phyloP scores from a whole-genome alignment of 2,888 invertebrate species.

The Meliscaeva auricollis region DNA sequence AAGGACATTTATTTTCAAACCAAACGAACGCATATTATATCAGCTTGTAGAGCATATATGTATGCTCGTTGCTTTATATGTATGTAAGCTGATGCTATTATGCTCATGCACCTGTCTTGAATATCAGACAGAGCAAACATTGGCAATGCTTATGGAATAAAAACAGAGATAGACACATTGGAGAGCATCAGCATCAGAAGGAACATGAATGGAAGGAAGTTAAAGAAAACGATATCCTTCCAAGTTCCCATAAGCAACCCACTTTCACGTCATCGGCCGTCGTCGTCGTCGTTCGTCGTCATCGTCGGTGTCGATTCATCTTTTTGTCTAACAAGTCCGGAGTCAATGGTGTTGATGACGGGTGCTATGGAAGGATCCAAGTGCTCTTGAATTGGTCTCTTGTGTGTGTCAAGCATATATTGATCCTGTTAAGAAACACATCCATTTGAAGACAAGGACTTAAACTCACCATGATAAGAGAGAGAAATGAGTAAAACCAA shows the following conservation, averaged over 20 bases:
- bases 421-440: slow-evolving; percentile 71
- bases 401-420: slow-evolving; percentile 75
- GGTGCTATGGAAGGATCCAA: slow-evolving; percentile 62
- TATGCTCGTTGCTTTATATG: too few species aligned
- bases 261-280: neutral
- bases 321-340: slow-evolving; percentile 45
- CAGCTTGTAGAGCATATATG: slow-evolving; percentile 11
- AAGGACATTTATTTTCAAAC: slow-evolving; percentile 66
- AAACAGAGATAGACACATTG: slow-evolving; percentile 14
- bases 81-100: too few species aligned
- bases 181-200: too few species aligned
- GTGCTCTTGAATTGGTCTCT: slow-evolving; percentile 71
- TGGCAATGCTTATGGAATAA: slow-evolving; percentile 47
- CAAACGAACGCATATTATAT: slow-evolving; percentile 49
- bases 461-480: slow-evolving; percentile 58
- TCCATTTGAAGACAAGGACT: slow-evolving; percentile 71
- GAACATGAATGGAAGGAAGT: neutral
- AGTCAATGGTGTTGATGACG: slow-evolving; percentile 70
- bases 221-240: slow-evolving; percentile 45
- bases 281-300: neutral
- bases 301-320: slow-evolving; percentile 7
- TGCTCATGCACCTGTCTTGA: slow-evolving; percentile 20
- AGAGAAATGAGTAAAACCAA: slow-evolving; percentile 4
- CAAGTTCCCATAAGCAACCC: slow-evolving; percentile 5
- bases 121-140: slow-evolving; percentile 62